Percentiles rank a stretch among this genome's conserved stretches.
These are phyloP conservation scores for Emmelina monodactyla DNA, from an alignment of 2,888 invertebrate genomes.

Conservation along the genomic window DNA sequence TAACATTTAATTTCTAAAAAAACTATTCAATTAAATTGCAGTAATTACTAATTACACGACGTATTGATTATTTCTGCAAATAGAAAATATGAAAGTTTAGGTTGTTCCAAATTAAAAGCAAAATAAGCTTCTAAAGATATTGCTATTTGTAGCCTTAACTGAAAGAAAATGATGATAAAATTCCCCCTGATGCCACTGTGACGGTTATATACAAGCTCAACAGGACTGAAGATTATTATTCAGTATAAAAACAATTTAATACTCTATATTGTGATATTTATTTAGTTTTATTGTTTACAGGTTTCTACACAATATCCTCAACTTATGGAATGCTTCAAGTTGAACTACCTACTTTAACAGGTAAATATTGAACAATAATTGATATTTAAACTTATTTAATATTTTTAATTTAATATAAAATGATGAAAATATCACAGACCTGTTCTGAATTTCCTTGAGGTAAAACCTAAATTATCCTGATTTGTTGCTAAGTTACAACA, in stretches of 20 bases:
- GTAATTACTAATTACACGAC: too few species aligned
- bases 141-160: neutral
- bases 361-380: neutral
- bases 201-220: slow-evolving; percentile 33
- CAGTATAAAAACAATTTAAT: neutral
- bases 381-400: neutral
- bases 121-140: neutral
- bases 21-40: too few species aligned
- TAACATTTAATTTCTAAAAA: too few species aligned
- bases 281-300: neutral
- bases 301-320: too few species aligned
- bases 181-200: slow-evolving; percentile 21
- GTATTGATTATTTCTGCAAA: too few species aligned
- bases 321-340: too few species aligned
- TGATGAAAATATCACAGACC: slow-evolving; percentile 58
- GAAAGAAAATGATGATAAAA: slow-evolving; percentile 23
- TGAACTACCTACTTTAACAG: neutral
- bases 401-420: slow-evolving; percentile 11
- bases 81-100: slow-evolving; percentile 1
- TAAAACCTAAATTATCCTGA: slow-evolving; percentile 19
- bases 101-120: neutral
- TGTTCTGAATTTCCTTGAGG: slow-evolving; percentile 58
- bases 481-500: too few species aligned
- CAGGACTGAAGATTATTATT: slow-evolving; percentile 31
- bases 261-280: neutral